A percentile compares a stretch with the other conserved stretches of the same genome.
Conservation (phyloP, 2,113 vertebrate species). For the Pungitius pungitius region DNA sequence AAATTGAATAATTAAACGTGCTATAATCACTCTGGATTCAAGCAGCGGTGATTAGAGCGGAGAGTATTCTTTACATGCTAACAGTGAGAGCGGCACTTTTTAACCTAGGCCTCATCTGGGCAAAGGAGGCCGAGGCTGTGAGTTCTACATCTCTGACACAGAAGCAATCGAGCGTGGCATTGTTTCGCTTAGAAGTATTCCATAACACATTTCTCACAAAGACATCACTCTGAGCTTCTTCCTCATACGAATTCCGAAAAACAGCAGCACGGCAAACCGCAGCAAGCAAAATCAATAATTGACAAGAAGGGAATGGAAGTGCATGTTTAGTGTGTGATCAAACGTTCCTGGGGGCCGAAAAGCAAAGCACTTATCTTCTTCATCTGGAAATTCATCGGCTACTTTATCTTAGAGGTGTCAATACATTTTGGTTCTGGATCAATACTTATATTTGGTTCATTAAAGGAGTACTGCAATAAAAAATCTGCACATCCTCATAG, state of each 20-base stretch:
- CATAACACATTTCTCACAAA: constrained; percentile 36
- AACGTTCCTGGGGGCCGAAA: constrained; percentile 4
- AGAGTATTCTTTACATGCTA: constrained; percentile 37
- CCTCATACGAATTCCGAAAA: constrained; percentile 23
- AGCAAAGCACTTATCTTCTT: too few relatives aligned
- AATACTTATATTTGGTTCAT: background rate
- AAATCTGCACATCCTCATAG: background rate
- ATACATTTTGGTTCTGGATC: background rate
- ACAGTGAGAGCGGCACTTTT: constrained; percentile 7
- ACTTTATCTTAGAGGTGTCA: background rate
- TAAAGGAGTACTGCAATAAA: background rate
- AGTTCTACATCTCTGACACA: constrained; percentile 72
- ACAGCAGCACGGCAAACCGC: constrained; percentile 36
- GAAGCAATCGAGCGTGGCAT: constrained; percentile 54
- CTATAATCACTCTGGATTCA: constrained; percentile 38
- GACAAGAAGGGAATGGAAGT: constrained; percentile 27
- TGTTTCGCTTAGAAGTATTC: constrained; percentile 52
- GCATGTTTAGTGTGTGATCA: constrained; percentile 19
- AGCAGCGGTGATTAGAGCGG: constrained; percentile 39
- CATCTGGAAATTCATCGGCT: background rate
- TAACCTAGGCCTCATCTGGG: constrained; percentile 62
- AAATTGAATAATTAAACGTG: constrained; percentile 61
- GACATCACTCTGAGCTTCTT: constrained; percentile 42
- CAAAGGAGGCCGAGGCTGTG: constrained; percentile 51
- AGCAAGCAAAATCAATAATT: constrained; percentile 49